Evolutionary conservation across 2,888 invertebrate genomes (phyloP).

Genomic region (Tiphia femorata): DNA sequence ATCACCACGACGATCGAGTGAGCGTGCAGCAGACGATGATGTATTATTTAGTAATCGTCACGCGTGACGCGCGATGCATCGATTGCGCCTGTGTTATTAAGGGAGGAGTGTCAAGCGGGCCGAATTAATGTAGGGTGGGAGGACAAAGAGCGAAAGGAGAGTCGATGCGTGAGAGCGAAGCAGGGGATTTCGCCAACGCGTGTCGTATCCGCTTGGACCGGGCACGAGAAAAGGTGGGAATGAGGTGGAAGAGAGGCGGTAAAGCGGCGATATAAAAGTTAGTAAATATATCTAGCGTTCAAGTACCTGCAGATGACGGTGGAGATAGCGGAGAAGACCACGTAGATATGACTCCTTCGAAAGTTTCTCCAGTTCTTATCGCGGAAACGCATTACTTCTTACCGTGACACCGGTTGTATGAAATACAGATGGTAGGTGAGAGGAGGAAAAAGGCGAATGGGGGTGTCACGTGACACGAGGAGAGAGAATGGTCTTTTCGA

Average conservation of each 20-base stretch:
- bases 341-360: constrained; percentile 22
- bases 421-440: constrained; percentile 1
- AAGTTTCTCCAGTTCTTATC: constrained; percentile 32
- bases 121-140: background rate
- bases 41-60: constrained; percentile 26
- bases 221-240: background rate
- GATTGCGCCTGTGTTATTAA: no score
- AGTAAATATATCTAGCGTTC: constrained; percentile 16
- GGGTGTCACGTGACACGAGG: background rate
- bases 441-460: constrained; percentile 5
- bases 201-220: no score
- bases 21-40: constrained; percentile 20
- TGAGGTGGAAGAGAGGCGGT: background rate
- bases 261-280: constrained; percentile 21
- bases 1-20: constrained; percentile 23
- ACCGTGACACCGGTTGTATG: constrained; percentile 13
- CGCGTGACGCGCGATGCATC: background rate
- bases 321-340: constrained; percentile 22
- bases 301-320: constrained; percentile 13
- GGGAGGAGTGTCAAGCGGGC: no score
- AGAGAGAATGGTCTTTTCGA: background rate
- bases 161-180: background rate
- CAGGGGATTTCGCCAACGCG: no score
- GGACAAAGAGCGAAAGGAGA: background rate
- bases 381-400: constrained; percentile 24